These are phyloP conservation scores for Agriopis leucophaearia DNA, from an alignment of 2,888 invertebrate species.

Conservation along the genomic window DNA sequence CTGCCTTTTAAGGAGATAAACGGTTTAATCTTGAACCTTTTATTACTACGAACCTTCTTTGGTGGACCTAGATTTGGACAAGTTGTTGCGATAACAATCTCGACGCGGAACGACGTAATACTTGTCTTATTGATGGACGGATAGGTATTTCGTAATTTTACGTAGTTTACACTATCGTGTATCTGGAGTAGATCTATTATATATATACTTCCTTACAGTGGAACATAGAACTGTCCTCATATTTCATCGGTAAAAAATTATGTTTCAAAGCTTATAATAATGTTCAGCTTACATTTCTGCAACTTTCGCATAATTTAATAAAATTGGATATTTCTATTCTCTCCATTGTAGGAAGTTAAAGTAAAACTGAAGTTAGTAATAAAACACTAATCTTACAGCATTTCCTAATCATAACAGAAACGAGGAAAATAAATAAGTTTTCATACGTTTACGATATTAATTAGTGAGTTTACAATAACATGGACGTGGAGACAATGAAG, in stretches of 20 bases:
- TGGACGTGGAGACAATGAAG: conserved; percentile 53
- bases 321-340: not conserved
- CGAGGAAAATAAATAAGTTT: conserved; percentile 25
- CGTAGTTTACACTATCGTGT: not conserved
- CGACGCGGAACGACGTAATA: conserved; percentile 17
- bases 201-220: too few species aligned
- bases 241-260: too few species aligned
- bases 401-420: conserved; percentile 24
- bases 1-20: conserved; percentile 4
- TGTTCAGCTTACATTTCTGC: too few species aligned
- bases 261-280: too few species aligned
- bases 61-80: conserved; percentile 31
- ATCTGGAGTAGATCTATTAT: too few species aligned
- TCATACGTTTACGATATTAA: conserved; percentile 35
- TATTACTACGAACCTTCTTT: conserved; percentile 21
- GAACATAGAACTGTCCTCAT: too few species aligned
- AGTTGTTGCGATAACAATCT: conserved; percentile 24
- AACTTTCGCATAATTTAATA: too few species aligned
- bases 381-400: not conserved
- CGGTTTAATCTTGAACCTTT: conserved; percentile 16
- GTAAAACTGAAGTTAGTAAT: not conserved
- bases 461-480: conserved; percentile 47
- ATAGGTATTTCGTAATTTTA: too few species aligned
- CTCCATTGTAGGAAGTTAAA: not conserved
- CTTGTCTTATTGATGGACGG: not conserved